Base-by-base conservation (phyloP, 2,888 invertebrate genomes). In the Strigamia maritima region DNA sequence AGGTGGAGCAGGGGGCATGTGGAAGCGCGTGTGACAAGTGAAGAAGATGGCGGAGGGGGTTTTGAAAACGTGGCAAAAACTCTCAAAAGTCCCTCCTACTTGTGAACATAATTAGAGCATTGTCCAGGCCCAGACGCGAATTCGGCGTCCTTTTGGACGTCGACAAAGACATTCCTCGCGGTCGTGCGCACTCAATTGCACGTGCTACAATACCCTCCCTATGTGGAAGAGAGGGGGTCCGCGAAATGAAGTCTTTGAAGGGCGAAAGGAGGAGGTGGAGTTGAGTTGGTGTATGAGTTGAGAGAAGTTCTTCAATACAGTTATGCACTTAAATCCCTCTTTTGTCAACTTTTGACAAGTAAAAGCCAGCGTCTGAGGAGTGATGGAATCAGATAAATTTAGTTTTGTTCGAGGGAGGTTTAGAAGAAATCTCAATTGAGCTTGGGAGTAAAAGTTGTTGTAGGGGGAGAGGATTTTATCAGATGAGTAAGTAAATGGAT, bases 121-220 rank as follows among this genome's bases (percentile, higher is more conserved):
- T 60, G 60, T 60, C 19, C 19, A 10, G 22, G 22, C 4, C 60
- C 60, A 60, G 60, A 60, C 60, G 60, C 60, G 60, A 60, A 60
- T 60, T 60, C 60, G 60, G 60, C n/a, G 16, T 49, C 49, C 49
- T 49, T 49, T 49, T 49, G n/a, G 24, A 22, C 60, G 22, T 10
- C 49, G 4, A 60, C 60, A 60, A 60, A 60, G 60, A 22, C 60
- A 60, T 60, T 60, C 60, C 60, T 60, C 60, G 60, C 60, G 60
- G 60, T 60, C 60, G 60, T 60, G 60, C 60, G 60, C 60, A 60
- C 60, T 60, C 60, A 60, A 60, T 60, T 60, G 60, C 60, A 60
- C 60, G 60, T 60, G 60, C 60, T 60, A 60, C 60, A 60, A 60
- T 60, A 19, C 16, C 22, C 16, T n/a, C 60, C 60, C 60, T 19